Percentiles rank a stretch among this genome's conserved stretches.
Evolutionary conservation across 2,888 invertebrate species (phyloP).

Genomic region (Eledona agricola): DNA sequence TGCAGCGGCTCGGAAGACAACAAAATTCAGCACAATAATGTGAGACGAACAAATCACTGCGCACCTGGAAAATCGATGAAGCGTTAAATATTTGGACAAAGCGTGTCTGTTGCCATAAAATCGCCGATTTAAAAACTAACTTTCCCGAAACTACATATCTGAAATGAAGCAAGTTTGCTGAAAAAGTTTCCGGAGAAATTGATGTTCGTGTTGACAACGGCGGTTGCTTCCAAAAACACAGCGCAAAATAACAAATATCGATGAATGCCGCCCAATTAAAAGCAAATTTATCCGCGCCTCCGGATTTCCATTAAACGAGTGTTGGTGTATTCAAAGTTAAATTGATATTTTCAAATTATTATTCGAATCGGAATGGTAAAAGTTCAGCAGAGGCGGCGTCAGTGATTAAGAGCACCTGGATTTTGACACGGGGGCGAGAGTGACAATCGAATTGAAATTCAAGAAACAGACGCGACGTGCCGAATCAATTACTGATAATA

Average conservation of each 20-base stretch:
- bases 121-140: constrained; percentile 19
- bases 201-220: constrained; percentile 27
- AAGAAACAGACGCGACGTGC: constrained; percentile 1
- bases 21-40: too few species aligned
- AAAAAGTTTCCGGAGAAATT: constrained; percentile 7
- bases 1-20: too few species aligned
- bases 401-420: constrained; percentile 23
- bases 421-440: constrained; percentile 7
- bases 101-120: constrained; percentile 22
- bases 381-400: constrained; percentile 14
- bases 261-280: constrained; percentile 18
- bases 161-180: constrained; percentile 10
- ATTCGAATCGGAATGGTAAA: constrained; percentile 23
- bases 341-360: constrained; percentile 26
- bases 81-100: too few species aligned
- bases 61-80: too few species aligned
- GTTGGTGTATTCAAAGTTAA: constrained; percentile 25
- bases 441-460: too few species aligned
- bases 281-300: constrained; percentile 13
- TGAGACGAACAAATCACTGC: too few species aligned
- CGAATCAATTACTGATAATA: too few species aligned
- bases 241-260: constrained; percentile 3
- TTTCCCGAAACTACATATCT: constrained; percentile 5
- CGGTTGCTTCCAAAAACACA: not conserved
- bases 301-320: constrained; percentile 20